A percentile compares a stretch with the other conserved stretches of the same genome.
phyloP scores from a whole-genome alignment of 2,888 invertebrate species.

The Luffia ferchaultella region DNA sequence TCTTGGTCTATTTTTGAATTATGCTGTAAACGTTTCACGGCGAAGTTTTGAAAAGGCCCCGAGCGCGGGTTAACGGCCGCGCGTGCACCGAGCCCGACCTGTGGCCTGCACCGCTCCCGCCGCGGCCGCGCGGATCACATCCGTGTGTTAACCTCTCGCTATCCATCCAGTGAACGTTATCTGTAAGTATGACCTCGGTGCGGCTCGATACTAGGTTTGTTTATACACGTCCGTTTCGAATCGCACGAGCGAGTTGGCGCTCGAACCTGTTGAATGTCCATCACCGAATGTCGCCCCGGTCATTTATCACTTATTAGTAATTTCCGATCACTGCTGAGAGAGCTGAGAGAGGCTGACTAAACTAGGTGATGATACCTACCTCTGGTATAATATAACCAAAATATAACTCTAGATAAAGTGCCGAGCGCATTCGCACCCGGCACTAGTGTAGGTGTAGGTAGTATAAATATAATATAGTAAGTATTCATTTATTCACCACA shows the following conservation, averaged over 20 bases:
- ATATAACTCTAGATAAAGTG: neutral
- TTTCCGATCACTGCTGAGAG: neutral
- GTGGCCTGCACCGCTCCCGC: constrained; percentile 41
- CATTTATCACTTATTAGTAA: neutral
- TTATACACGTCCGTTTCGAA: constrained; percentile 16
- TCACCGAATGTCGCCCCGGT: neutral
- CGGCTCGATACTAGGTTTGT: constrained; percentile 47
- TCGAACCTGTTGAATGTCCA: constrained; percentile 10
- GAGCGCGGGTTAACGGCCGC: constrained; percentile 60
- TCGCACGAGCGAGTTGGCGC: neutral
- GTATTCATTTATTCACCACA: too few relatives aligned
- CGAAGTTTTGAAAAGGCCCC: constrained; percentile 60
- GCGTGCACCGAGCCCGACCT: constrained; percentile 49
- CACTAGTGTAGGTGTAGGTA: too few relatives aligned
- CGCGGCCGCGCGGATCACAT: constrained; percentile 27
- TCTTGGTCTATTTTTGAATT: constrained; percentile 63
- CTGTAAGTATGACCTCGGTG: constrained; percentile 64
- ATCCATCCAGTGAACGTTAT: constrained; percentile 38
- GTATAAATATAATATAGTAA: too few relatives aligned
- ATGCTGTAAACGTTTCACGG: constrained; percentile 57
- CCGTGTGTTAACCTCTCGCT: constrained; percentile 21
- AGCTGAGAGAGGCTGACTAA: neutral
- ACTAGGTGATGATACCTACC: neutral
- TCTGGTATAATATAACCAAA: neutral
- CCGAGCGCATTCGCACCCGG: too few relatives aligned